Evolutionary conservation across 2,113 vertebrate genomes (phyloP), one percentile per base, ranked within the genome.

Genomic region (Pomatorhinus ruficollis): DNA sequence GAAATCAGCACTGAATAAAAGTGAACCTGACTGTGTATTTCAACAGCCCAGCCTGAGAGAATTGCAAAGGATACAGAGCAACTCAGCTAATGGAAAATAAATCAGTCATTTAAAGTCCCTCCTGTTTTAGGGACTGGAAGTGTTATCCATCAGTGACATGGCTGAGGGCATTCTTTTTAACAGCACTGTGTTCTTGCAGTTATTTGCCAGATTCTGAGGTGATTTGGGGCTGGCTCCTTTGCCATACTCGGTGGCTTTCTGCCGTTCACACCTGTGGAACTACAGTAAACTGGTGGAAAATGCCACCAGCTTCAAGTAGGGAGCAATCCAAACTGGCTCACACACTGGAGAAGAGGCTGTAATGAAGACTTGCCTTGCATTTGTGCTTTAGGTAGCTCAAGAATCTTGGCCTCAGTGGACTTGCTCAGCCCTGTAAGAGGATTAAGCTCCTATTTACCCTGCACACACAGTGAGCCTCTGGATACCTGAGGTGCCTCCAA

Each of bases 41-140:
- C 86, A 81, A 61, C 45, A 69, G 54, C 17, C 10, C 9, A 66
- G 50, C 45, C 59, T 54, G 42, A 47, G 56, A 63, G 35, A 95
- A 93, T 31, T 92, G 50, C 75, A 52, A 84, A 94, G 74, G 66
- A 66, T 75, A 83, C 19, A 92, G 44, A 83, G 64, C 57, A 80
- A 60, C 31, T 39, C 57, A 83, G 39, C 28, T 90, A 95, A 94
- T 71, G 44, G 83, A 93, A 96, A 96, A 91, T 49, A 95, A 89
- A 89, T 94, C 69, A 86, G 64, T 88, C 5, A 0, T 74, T 94
- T 93, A 86, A 89, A 86, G 61, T 86, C 65, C 69, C 83, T 93
- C 95, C 68, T 86, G 6, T 57, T 95, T 87, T 50, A 94, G 64
- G 83, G 82, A 57, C 83, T 45, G 37, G 42, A 59, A 75, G 28